Conservation (phyloP, 1,140 invertebrate species). For the Drosophila rhopaloa region DNA sequence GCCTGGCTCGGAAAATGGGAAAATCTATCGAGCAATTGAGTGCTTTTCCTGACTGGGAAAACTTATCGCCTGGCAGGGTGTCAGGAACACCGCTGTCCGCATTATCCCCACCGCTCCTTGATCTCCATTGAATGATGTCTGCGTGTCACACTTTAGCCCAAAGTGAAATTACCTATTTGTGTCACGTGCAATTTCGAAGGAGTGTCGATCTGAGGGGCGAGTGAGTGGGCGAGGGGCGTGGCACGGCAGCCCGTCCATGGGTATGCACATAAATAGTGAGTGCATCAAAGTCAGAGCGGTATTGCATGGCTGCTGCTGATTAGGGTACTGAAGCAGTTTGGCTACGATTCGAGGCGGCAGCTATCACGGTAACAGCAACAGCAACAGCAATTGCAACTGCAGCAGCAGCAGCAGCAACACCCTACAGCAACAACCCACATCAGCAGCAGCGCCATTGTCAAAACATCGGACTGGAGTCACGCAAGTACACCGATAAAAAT, state of each 20-base stretch:
- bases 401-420: conserved; percentile 10
- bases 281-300: conserved; percentile 64
- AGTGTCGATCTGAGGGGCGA: neutral
- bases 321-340: conserved; percentile 65
- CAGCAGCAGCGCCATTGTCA: conserved; percentile 48
- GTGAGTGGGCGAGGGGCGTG: conserved; percentile 3
- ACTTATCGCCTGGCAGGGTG: conserved; percentile 40
- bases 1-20: conserved; percentile 8
- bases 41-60: conserved; percentile 37
- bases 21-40: conserved; percentile 35
- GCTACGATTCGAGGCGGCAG: conserved; percentile 29
- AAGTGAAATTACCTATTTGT: conserved; percentile 74
- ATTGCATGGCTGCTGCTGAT: conserved; percentile 58
- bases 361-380: conserved; percentile 5
- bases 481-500: conserved; percentile 5
- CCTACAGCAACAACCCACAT: conserved; percentile 14
- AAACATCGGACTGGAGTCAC: conserved; percentile 45
- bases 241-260: conserved; percentile 9
- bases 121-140: conserved; percentile 41
- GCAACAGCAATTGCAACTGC: neutral
- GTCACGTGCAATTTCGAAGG: conserved; percentile 56
- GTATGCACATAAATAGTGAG: conserved; percentile 59
- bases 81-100: conserved; percentile 19
- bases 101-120: conserved; percentile 18
- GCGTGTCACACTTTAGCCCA: conserved; percentile 42